Evolutionary conservation across 2,797 vertebrate genomes (phyloP), one percentile per base, ranked within the genome.

Genomic region (Protonibea diacanthus): DNA sequence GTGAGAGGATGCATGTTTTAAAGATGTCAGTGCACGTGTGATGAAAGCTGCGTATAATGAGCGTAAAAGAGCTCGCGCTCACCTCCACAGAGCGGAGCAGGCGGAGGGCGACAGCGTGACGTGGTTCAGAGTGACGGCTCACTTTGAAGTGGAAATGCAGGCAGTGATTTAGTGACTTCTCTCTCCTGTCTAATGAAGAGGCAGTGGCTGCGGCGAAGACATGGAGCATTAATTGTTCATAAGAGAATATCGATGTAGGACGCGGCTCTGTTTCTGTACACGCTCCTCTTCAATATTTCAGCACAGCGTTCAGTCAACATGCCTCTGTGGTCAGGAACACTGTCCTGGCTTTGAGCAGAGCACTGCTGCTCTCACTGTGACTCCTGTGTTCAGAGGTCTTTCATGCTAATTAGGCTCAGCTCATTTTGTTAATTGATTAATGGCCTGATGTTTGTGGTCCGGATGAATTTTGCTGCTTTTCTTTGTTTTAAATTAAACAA

Each of bases 31-130:
- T 4, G 65, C 68, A 60, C 5, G 44, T 25, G 76, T 93, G 92
- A 94, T 94, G 91, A 94, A 94, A 94, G 94, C 70, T 12, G 18
- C 0, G 25, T 14, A 76, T 94, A 95, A 94, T 86, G 88, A 94
- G 93, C 75, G 87, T 88, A 84, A 92, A 94, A 85, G 89, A 91
- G 73, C 90, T 87, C 47, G 86, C 84, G 88, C 86, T 85, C 82
- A 92, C 91, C 92, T 93, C 91, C 85, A 81, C 88, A 89, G 91
- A 78, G 82, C 88, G 74, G 85, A 76, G 84, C 21, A 12, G 3
- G 40, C 12, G 13, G 20, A 33, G 83, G 81, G 81, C 77, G 81
- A 73, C 63, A 17, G 48, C 61, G 52, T 70, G 91, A 91, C 79
- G 45, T 45, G 83, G 81, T 89, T 81, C 60, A 51, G 79, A 79